A percentile compares a stretch with the other conserved stretches of the same genome.
Evolutionary conservation across 92 coral and sea anemone genomes (phyloP).

Genomic region (Virgularia gustaviana): DNA sequence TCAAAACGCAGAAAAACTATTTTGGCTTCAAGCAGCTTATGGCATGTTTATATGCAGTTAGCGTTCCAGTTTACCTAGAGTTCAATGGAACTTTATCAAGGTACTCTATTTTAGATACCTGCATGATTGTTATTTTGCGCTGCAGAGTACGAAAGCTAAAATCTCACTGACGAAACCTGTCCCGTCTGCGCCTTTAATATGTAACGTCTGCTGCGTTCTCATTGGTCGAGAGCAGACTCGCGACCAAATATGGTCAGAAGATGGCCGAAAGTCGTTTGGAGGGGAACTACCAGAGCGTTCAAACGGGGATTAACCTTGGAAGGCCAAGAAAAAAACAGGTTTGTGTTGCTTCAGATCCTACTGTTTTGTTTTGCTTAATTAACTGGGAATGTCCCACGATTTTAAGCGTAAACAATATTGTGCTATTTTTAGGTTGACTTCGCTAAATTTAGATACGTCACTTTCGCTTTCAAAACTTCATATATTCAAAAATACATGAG

Average conservation of each 20-base stretch:
- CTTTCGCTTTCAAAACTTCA: too few relatives aligned
- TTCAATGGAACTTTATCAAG: too few relatives aligned
- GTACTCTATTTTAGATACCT: too few relatives aligned
- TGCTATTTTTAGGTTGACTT: too few relatives aligned
- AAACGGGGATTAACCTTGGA: slow-evolving; percentile 25
- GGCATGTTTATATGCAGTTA: too few relatives aligned
- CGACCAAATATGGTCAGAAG: slow-evolving; percentile 24
- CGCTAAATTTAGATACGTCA: too few relatives aligned
- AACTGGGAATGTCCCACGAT: slow-evolving; percentile 26
- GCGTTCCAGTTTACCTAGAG: too few relatives aligned
- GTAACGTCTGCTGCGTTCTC: slow-evolving; percentile 25
- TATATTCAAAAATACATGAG: too few relatives aligned
- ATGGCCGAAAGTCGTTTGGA: slow-evolving; percentile 23
- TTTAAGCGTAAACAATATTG: too few relatives aligned
- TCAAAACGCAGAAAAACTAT: too few relatives aligned
- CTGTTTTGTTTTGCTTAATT: slow-evolving; percentile 22
- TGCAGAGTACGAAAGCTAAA: slow-evolving; percentile 19
- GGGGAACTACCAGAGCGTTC: slow-evolving; percentile 20
- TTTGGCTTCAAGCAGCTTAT: too few relatives aligned
- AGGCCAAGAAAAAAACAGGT: slow-evolving; percentile 25
- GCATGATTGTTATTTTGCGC: too few relatives aligned
- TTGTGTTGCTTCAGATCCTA: slow-evolving; percentile 17
- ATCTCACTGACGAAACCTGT: slow-evolving; percentile 25
- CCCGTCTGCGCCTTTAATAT: slow-evolving; percentile 26
- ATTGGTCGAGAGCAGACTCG: slow-evolving; percentile 26